Percentiles rank a stretch among this genome's conserved stretches.
These are phyloP conservation scores for Eurystomus glaucurus DNA, from an alignment of 2,797 vertebrate species.

Conservation along the genomic window DNA sequence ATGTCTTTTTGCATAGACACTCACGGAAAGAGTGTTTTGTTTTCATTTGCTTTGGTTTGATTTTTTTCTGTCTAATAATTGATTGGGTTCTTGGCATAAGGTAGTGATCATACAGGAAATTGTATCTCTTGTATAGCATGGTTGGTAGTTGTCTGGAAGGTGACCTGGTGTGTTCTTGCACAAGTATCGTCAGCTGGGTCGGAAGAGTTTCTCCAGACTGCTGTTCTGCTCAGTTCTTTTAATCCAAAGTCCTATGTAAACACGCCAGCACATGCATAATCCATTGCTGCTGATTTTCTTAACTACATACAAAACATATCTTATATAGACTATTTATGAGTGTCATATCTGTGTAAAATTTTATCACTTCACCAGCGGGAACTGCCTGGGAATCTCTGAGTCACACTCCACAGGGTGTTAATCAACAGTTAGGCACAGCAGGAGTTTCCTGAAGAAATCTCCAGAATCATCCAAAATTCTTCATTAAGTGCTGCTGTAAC, in stretches of 20 bases:
- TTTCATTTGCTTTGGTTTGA: neutral
- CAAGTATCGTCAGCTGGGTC: neutral
- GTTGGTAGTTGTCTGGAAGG: neutral
- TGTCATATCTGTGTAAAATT: too few species aligned
- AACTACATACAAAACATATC: too few species aligned
- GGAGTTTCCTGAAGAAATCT: too few species aligned
- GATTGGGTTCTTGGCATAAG: neutral
- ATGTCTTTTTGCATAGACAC: neutral
- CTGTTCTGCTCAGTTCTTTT: neutral
- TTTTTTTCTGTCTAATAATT: neutral
- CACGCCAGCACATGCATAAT: too few species aligned
- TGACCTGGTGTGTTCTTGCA: neutral
- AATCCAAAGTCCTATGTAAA: neutral
- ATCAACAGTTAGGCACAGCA: too few species aligned
- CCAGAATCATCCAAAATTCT: too few species aligned
- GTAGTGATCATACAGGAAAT: neutral
- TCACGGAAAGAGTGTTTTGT: neutral
- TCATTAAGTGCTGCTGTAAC: too few species aligned
- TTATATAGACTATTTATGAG: too few species aligned
- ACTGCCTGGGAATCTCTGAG: too few species aligned
- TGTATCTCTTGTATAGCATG: neutral
- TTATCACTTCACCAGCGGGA: too few species aligned
- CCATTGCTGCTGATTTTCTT: too few species aligned
- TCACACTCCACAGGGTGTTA: too few species aligned
- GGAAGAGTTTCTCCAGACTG: neutral